Evolutionary conservation across 2,888 invertebrate genomes (phyloP).

Genomic region (Tanytarsus gracilentus): DNA sequence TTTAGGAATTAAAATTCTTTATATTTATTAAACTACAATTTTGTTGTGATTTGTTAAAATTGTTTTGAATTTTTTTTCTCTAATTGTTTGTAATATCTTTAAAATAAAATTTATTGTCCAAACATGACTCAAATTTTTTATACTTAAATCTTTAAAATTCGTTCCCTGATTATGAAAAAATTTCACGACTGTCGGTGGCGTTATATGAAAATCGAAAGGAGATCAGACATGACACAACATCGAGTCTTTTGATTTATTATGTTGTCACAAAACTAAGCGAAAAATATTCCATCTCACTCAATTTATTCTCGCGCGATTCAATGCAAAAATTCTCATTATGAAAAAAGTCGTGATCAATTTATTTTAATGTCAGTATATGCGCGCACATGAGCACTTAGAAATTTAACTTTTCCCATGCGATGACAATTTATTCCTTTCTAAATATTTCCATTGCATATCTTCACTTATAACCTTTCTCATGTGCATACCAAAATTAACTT

Average conservation of each 20-base stretch:
- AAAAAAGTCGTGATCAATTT: background rate
- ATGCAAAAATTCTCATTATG: background rate
- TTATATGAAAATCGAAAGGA: background rate
- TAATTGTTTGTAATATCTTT: no score
- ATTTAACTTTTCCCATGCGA: background rate
- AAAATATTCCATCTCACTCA: background rate
- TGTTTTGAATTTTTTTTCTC: no score
- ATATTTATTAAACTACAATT: no score
- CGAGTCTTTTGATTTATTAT: slow-evolving; percentile 12
- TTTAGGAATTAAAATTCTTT: no score
- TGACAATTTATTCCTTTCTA: no score
- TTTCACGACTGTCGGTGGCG: no score
- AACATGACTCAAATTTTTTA: no score
- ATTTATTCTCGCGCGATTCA: background rate
- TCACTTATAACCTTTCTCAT: background rate
- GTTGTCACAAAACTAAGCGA: slow-evolving; percentile 11
- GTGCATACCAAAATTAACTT: slow-evolving; percentile 17
- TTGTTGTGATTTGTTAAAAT: no score
- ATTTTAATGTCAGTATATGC: background rate
- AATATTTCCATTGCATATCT: slow-evolving; percentile 10
- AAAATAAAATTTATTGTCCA: no score
- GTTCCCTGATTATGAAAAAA: no score
- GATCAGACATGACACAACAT: slow-evolving; percentile 6
- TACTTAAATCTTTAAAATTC: no score
- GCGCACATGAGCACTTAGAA: background rate